Conservation (phyloP, 2,113 vertebrate species). For the Rhinoderma darwinii region DNA sequence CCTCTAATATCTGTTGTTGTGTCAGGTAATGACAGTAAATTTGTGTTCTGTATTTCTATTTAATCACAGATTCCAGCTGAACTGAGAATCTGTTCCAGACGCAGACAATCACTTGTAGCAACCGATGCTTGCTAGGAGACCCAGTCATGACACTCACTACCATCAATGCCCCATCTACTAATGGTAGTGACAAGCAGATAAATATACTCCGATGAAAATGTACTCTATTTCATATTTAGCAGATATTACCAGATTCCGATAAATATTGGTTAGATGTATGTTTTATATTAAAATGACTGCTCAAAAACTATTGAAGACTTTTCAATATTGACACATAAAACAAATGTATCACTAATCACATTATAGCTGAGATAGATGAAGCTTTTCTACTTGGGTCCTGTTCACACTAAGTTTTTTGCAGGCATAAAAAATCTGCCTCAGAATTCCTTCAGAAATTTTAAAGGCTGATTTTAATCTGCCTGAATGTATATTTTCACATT, state of each 20-base stretch:
- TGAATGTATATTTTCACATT: too few relatives aligned
- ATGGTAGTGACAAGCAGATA: not conserved
- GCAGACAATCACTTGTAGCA: not conserved
- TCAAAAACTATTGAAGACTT: not conserved
- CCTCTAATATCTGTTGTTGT: conserved; percentile 53
- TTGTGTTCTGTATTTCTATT: conserved; percentile 55
- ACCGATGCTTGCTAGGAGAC: not conserved
- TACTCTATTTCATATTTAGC: not conserved
- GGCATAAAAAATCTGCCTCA: too few relatives aligned
- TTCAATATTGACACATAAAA: not conserved
- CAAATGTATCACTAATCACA: not conserved
- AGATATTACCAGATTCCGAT: not conserved
- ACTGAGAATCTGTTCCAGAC: conserved; percentile 40
- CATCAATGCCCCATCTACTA: not conserved
- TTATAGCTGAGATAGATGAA: too few relatives aligned
- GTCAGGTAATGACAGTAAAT: conserved; percentile 57
- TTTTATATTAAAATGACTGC: not conserved
- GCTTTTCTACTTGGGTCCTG: too few relatives aligned
- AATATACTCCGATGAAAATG: not conserved
- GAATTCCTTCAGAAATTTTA: too few relatives aligned
- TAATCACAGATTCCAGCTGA: conserved; percentile 50
- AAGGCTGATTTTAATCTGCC: too few relatives aligned
- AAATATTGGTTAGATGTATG: not conserved
- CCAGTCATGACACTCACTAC: not conserved
- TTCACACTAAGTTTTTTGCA: too few relatives aligned